Evolutionary conservation across 2,113 vertebrate genomes (phyloP), one percentile per base, ranked within the genome.

Genomic region (Telmatochromis brichardi): DNA sequence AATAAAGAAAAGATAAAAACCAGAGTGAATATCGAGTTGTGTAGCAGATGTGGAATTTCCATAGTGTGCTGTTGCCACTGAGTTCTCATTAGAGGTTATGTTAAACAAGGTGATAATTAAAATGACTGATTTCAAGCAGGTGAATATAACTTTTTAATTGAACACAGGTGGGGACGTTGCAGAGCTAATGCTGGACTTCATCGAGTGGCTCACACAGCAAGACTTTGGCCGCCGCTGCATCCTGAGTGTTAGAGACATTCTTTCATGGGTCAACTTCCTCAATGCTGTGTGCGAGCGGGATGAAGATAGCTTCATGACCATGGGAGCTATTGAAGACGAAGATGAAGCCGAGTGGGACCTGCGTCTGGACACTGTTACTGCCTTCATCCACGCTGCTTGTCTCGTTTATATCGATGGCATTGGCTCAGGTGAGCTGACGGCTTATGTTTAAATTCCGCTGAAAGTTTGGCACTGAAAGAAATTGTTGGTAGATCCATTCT

Each of bases 231-330:
- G 93, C 2, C 97, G 97, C 28, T 99, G 98, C 94, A 97, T 99
- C 87, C 92, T 98, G 63, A 99, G 98, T 9, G 97, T 99, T 60
- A 94, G 99, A 92, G 98, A 99, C 68, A 79, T 99, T 89, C 94
- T 99, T 86, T 98, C 98, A 0, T 99, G 99, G 99, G 98, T 99
- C 42, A 92, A 96, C 94, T 99, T 99, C 93, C 97, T 99, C 92
- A 99, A 99, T 82, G 88, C 87, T 2, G 97, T 98, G 94, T 96
- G 93, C 3, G 92, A 97, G 90, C 90, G 95, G 17, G 94, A 94
- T 5, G 92, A 4, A 82, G 91, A 90, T 1, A 90, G 95, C 71
- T 94, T 94, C 90, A 95, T 95, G 96, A 94, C 92, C 86, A 95
- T 92, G 91, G 95, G 91, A 37, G 93, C 90, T 13, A 35, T 87